These are phyloP conservation scores for Catharus minimus DNA, from an alignment of 2,113 vertebrate species.

Conservation along the genomic window DNA sequence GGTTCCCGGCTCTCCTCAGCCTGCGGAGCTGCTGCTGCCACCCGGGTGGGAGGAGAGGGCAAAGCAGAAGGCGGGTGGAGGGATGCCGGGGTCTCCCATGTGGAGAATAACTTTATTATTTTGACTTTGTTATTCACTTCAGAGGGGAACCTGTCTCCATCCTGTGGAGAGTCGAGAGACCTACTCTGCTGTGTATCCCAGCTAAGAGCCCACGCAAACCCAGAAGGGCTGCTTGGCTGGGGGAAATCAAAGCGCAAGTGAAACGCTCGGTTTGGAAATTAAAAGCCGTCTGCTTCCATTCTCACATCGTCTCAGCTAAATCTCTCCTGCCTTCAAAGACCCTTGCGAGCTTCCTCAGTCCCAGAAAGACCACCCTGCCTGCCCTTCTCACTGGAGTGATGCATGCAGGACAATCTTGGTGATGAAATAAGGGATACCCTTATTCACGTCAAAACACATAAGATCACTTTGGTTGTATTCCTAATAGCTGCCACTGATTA, in stretches of 20 bases:
- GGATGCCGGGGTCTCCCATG: neutral
- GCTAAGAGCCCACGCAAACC: rapidly evolving
- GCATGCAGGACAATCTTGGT: neutral
- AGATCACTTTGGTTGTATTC: neutral
- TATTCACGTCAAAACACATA: neutral
- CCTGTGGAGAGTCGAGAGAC: neutral
- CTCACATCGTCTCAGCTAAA: neutral
- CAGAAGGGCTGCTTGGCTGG: too few relatives aligned
- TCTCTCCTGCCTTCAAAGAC: neutral
- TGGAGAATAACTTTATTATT: neutral
- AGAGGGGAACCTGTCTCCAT: neutral
- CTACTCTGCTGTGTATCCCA: neutral
- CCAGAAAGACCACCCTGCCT: neutral
- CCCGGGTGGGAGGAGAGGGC: neutral
- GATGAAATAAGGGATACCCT: neutral
- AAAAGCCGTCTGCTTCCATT: neutral
- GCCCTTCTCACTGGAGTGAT: neutral
- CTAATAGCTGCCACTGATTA: neutral
- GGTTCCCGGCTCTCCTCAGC: neutral
- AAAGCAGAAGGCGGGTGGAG: too few relatives aligned
- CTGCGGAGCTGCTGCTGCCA: neutral
- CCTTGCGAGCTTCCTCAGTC: neutral
- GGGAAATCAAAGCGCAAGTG: neutral
- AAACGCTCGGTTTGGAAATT: neutral
- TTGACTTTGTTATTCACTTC: neutral